Conservation (phyloP, 2,113 vertebrate genomes). For the Chaetodon trifascialis region DNA sequence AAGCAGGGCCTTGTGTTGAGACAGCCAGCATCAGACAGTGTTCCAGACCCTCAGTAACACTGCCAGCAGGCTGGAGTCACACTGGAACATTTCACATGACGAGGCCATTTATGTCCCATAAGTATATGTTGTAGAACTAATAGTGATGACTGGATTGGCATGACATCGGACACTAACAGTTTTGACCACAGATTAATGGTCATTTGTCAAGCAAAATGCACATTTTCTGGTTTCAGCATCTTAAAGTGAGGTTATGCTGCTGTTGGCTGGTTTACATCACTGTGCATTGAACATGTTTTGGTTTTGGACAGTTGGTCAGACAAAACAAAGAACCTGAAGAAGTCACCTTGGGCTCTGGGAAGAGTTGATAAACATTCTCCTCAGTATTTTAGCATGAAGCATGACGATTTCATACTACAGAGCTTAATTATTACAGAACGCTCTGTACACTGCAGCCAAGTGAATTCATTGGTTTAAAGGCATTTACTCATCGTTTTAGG, state of each 20-base stretch:
- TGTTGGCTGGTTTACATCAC: not conserved
- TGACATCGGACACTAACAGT: not conserved
- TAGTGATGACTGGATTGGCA: not conserved
- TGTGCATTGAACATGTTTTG: not conserved
- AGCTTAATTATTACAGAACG: not conserved
- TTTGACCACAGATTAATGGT: not conserved
- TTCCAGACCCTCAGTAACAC: not conserved
- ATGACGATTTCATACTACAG: not conserved
- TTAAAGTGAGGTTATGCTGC: not conserved
- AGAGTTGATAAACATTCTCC: not conserved
- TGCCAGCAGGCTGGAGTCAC: not conserved
- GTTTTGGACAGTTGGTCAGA: not conserved
- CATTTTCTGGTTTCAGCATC: not conserved
- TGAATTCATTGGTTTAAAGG: not conserved
- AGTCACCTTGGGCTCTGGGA: not conserved
- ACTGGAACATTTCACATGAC: not conserved
- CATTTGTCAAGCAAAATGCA: not conserved
- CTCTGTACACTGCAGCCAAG: not conserved
- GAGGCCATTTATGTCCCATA: too few species aligned
- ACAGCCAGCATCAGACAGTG: not conserved
- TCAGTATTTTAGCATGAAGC: not conserved
- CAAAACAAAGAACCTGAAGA: not conserved
- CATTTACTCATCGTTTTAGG: not conserved
- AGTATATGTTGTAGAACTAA: not conserved
- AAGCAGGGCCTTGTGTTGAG: slow-evolving; percentile 30